Evolutionary conservation across 92 coral and sea anemone genomes (phyloP), one percentile per base, ranked within the genome.

Genomic region (Palythoa grandiflora): DNA sequence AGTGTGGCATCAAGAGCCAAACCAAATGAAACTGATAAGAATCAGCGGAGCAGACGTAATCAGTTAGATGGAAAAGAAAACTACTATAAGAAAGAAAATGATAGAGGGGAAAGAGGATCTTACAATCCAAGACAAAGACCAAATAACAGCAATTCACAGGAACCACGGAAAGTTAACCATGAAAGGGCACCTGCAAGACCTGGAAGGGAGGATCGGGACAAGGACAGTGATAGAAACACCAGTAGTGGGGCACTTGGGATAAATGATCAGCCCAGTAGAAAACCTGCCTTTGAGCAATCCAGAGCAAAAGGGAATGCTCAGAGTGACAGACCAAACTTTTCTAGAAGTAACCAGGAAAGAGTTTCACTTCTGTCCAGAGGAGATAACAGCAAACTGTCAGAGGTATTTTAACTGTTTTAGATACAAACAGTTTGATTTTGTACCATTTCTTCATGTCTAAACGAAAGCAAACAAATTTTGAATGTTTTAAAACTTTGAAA

Each of bases 121-220:
- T 54, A 51, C 36, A 73, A 66, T 35, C 79, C 35, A 53, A 68
- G 75, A 75, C 79, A 51, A 79, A 51, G 37, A 51, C 44, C 78
- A 72, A 87, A 50, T 21, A 35, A 68, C 52, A 70, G 39, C 52
- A 68, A 79, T 19, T 8, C 55, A 36, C 85, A 86, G 38, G 78
- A 86, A 40, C 11, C 57, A 60, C 83, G 80, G 59, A 86, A 76
- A 71, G 71, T 57, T 73, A 91, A 84, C 54, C 94, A 77, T 77
- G 93, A 83, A 53, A 90, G 76, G 87, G 44, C 85, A 16, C 53
- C 84, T 73, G 90, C 88, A 15, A 65, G 88, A 20, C 38, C 61
- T 13, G 86, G 71, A 52, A 77, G 88, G 38, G 86, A 84, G 3
- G 71, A 48, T 28, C 66, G 87, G 47, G 91, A 92, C 7, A 75